phyloP scores from a whole-genome alignment of 2,888 invertebrate species.

The Epirrhoe alternata region DNA sequence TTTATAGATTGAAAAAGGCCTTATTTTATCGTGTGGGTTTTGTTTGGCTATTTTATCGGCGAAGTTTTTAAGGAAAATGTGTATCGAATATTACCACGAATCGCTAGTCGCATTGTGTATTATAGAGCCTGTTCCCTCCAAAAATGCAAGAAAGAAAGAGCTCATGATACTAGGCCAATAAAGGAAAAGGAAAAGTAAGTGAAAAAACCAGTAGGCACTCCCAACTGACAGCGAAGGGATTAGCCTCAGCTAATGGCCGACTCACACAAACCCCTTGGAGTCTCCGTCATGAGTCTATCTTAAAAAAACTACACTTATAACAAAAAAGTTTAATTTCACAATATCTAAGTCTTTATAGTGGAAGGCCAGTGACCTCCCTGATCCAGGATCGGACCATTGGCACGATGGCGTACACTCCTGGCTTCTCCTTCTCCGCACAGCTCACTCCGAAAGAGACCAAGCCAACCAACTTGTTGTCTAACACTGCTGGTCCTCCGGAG shows the following conservation, averaged over 20 bases:
- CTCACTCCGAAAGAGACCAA: constrained; percentile 85
- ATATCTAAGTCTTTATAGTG: constrained; percentile 52
- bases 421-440: constrained; percentile 78
- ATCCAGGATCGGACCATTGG: constrained; percentile 72
- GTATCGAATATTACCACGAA: neutral
- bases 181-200: too few species aligned
- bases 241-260: too few species aligned
- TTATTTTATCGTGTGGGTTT: neutral
- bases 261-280: too few species aligned
- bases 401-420: constrained; percentile 85
- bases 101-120: too few species aligned
- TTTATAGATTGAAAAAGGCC: neutral
- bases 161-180: too few species aligned
- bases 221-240: too few species aligned
- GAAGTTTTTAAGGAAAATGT: neutral
- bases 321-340: neutral
- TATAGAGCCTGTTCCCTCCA: too few species aligned
- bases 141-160: too few species aligned
- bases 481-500: constrained; percentile 83
- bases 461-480: constrained; percentile 76
- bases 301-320: too few species aligned
- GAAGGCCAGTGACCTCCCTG: constrained; percentile 66
- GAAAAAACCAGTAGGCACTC: too few species aligned
- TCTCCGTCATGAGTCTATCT: too few species aligned
- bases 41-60: neutral